Conservation (phyloP, 2,888 invertebrate genomes). For the Caenorhabditis afra region DNA sequence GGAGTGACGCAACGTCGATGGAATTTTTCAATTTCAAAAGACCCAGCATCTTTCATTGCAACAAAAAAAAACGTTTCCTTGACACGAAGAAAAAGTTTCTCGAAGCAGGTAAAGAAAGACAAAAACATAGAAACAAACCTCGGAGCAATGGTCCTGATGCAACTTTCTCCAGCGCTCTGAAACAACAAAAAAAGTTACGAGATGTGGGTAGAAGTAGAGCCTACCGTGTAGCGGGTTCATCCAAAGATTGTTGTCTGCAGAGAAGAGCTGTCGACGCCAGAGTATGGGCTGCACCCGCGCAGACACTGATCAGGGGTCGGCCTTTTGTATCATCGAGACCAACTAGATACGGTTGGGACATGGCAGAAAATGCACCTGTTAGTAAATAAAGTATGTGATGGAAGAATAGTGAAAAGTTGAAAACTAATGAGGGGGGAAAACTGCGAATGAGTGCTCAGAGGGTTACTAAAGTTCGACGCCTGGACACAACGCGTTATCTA, state of each 20-base stretch:
- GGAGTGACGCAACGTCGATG: conserved; percentile 39
- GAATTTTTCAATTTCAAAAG: conserved; percentile 36
- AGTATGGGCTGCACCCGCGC: conserved; percentile 75
- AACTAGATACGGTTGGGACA: conserved; percentile 76
- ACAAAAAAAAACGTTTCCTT: background rate
- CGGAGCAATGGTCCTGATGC: conserved; percentile 61
- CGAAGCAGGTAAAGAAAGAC: background rate
- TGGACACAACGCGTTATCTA: conserved; percentile 27
- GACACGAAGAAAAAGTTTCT: too few relatives aligned
- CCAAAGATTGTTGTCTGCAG: conserved; percentile 73
- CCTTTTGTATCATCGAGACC: conserved; percentile 72
- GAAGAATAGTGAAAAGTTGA: too few relatives aligned
- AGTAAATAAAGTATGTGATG: conserved; percentile 19
- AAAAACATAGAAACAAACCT: conserved; percentile 53
- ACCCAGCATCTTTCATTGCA: background rate
- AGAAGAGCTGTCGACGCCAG: conserved; percentile 74
- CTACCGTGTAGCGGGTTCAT: conserved; percentile 72
- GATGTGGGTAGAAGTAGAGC: conserved; percentile 26
- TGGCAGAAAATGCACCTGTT: conserved; percentile 75
- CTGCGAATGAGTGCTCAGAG: background rate
- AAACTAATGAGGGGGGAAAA: background rate
- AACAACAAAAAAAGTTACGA: conserved; percentile 22
- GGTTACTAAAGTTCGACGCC: conserved; percentile 15
- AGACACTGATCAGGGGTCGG: conserved; percentile 67
- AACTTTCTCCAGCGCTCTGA: conserved; percentile 68